Percentiles rank a stretch among this genome's conserved stretches.
Evolutionary conservation across 1,140 invertebrate genomes (phyloP).

Genomic region (Dermatophagoides farinae): DNA sequence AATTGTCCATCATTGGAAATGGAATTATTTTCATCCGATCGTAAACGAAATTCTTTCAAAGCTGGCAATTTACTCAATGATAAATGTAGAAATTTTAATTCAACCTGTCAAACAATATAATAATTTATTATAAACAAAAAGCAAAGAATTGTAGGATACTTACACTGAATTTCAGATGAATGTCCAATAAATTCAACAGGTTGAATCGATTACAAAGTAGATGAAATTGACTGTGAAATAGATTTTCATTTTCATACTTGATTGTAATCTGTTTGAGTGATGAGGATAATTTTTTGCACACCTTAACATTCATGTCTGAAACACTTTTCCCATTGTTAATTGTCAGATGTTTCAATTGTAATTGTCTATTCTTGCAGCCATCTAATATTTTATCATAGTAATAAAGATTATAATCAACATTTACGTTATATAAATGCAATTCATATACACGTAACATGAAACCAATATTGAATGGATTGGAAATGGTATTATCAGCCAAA

Average conservation of each 20-base stretch:
- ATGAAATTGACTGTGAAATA: no score
- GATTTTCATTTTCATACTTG: no score
- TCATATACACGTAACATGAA: no score
- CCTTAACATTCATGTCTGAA: background rate
- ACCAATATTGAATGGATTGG: background rate
- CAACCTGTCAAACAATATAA: no score
- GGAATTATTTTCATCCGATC: background rate
- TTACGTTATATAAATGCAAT: background rate
- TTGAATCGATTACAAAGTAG: no score
- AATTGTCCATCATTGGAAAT: background rate
- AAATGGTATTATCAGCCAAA: background rate
- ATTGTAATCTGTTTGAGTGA: no score
- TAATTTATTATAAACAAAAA: no score
- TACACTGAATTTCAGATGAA: no score
- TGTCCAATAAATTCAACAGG: no score
- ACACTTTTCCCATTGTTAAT: background rate
- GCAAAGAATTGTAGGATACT: no score
- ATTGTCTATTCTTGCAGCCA: background rate
- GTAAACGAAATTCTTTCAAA: background rate
- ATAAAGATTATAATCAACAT: background rate
- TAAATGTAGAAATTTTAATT: no score
- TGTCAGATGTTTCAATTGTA: background rate
- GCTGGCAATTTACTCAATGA: background rate
- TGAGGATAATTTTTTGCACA: no score
- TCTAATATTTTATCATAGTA: background rate